Conservation (phyloP, 64 coral and sea anemone genomes). For the Montipora cactus region DNA sequence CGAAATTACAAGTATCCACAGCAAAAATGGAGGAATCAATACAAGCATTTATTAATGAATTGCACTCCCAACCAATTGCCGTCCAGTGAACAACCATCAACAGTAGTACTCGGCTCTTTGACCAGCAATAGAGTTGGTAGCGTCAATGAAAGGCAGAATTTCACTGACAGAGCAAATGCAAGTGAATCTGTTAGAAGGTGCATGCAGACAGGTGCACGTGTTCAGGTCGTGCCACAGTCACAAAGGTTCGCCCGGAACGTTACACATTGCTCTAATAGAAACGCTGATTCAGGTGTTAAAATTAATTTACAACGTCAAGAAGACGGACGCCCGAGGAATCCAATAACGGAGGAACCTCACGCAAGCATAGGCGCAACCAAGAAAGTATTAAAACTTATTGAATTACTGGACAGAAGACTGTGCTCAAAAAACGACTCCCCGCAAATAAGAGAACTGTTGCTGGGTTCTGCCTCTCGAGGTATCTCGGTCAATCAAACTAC, state of each 20-base stretch:
- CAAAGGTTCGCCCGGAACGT: background rate
- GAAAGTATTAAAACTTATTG: background rate
- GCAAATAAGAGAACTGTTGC: conserved; percentile 3
- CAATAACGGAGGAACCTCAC: background rate
- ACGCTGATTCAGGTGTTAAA: background rate
- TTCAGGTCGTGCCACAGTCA: background rate
- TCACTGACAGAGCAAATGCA: too few species aligned
- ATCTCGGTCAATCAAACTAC: background rate
- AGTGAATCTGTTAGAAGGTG: background rate
- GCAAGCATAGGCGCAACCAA: background rate
- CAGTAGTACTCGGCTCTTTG: background rate
- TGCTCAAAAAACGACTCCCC: background rate
- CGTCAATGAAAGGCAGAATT: background rate
- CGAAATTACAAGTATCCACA: background rate
- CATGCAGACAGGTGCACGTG: background rate
- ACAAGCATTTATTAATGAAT: background rate
- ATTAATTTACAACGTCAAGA: background rate
- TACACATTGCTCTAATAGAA: background rate
- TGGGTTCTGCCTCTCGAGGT: background rate
- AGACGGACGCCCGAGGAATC: background rate
- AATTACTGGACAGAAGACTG: background rate
- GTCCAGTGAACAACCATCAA: background rate
- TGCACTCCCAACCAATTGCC: background rate
- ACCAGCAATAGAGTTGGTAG: background rate
- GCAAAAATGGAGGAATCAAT: background rate